A percentile compares a stretch with the other conserved stretches of the same genome.
Conservation (phyloP, 2,113 vertebrate species). For the Leptodactylus fuscus region DNA sequence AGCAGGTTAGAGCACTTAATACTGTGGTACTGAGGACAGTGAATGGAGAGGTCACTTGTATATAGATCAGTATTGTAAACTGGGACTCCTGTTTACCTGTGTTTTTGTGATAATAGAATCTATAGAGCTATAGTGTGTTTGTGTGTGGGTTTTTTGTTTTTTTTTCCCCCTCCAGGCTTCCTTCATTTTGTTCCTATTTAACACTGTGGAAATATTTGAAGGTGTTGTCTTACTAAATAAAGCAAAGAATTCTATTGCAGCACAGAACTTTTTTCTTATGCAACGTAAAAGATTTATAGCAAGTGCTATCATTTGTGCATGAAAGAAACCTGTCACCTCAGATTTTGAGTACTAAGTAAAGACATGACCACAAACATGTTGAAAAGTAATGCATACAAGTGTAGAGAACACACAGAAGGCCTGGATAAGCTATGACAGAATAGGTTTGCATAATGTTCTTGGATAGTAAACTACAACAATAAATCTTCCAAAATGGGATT, state of each 20-base stretch:
- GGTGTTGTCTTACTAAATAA: constrained; percentile 42
- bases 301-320: no score
- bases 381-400: no score
- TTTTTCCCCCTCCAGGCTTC: no score
- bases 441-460: no score
- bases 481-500: no score
- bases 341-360: no score
- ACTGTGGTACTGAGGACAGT: not conserved
- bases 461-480: no score
- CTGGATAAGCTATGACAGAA: not conserved
- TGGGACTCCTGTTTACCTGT: not conserved
- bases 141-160: not conserved
- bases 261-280: no score
- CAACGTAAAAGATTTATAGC: no score
- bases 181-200: not conserved
- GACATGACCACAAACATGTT: no score
- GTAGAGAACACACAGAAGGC: no score
- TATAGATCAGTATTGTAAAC: not conserved
- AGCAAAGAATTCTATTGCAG: constrained; percentile 1
- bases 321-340: no score
- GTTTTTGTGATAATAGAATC: not conserved
- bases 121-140: not conserved
- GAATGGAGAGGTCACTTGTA: not conserved
- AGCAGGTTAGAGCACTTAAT: not conserved
- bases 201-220: constrained; percentile 6